Percentiles rank a stretch among this genome's conserved stretches.
phyloP scores from a whole-genome alignment of 2,888 invertebrate genomes.

The Protula sp. region DNA sequence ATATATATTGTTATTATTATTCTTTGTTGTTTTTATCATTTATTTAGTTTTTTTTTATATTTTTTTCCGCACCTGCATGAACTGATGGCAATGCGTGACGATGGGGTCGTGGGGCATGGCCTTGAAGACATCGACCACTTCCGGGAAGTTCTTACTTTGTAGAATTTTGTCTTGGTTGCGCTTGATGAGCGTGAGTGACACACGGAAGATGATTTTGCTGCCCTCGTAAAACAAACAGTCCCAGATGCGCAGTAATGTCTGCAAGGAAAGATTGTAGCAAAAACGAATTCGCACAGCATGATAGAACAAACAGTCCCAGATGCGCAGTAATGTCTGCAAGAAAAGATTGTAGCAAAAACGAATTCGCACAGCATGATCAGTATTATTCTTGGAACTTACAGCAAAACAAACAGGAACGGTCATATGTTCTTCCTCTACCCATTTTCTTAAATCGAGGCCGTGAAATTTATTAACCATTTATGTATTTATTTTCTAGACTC shows the following conservation, averaged over 20 bases:
- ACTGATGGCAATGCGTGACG: conserved; percentile 79
- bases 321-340: conserved; percentile 74
- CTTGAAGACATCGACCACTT: conserved; percentile 76
- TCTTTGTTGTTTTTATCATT: too few relatives aligned
- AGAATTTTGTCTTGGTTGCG: conserved; percentile 60
- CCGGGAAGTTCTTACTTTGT: conserved; percentile 73
- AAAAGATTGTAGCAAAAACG: conserved; percentile 6
- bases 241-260: conserved; percentile 90
- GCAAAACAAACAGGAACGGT: too few relatives aligned
- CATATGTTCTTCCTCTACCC: too few relatives aligned
- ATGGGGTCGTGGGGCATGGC: conserved; percentile 72
- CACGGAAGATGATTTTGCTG: conserved; percentile 84
- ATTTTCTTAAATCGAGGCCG: too few relatives aligned
- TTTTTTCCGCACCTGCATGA: conserved; percentile 70
- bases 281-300: too few relatives aligned
- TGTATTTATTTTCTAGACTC: too few relatives aligned
- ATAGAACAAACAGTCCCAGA: conserved; percentile 95
- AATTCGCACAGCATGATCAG: too few relatives aligned
- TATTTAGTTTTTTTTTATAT: too few relatives aligned
- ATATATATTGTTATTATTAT: too few relatives aligned
- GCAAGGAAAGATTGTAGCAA: conserved; percentile 20
- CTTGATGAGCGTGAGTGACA: conserved; percentile 75
- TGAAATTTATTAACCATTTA: too few relatives aligned
- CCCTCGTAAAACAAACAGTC: conserved; percentile 93
- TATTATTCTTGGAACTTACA: too few relatives aligned